phyloP scores from a whole-genome alignment of 2,113 vertebrate species.

The Oncorhynchus gorbuscha region DNA sequence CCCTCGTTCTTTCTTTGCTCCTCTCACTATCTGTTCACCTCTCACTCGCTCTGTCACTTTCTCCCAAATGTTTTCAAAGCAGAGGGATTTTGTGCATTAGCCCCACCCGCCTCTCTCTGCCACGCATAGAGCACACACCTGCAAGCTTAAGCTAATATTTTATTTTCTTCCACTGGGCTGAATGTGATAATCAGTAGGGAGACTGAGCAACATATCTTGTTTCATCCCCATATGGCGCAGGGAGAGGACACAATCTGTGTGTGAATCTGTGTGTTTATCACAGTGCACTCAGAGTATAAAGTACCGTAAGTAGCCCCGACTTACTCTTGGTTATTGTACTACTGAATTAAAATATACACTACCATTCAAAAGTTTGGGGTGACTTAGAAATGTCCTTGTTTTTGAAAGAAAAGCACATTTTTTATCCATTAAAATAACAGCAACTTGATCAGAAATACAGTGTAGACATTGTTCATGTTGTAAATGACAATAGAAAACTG shows the following conservation, averaged over 20 bases:
- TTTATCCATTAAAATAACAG: no score
- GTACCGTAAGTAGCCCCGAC: no score
- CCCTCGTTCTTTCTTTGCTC: conserved; percentile 17
- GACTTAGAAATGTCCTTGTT: no score
- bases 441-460: no score
- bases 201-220: conserved; percentile 55
- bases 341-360: no score
- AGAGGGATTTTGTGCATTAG: no score
- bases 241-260: conserved; percentile 7
- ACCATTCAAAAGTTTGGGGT: no score
- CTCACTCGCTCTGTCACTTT: neutral
- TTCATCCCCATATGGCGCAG: conserved; percentile 35
- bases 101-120: neutral
- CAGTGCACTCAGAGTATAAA: no score
- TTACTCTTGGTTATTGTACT: no score
- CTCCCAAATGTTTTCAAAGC: neutral
- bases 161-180: conserved; percentile 37
- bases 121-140: conserved; percentile 6
- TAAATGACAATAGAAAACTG: no score
- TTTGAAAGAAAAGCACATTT: no score
- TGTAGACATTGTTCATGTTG: no score
- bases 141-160: conserved; percentile 58
- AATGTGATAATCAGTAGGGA: conserved; percentile 60
- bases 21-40: conserved; percentile 2
- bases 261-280: conserved; percentile 9